These are phyloP conservation scores for Caenorhabditis panamensis DNA, from an alignment of 2,888 invertebrate species.

Conservation along the genomic window DNA sequence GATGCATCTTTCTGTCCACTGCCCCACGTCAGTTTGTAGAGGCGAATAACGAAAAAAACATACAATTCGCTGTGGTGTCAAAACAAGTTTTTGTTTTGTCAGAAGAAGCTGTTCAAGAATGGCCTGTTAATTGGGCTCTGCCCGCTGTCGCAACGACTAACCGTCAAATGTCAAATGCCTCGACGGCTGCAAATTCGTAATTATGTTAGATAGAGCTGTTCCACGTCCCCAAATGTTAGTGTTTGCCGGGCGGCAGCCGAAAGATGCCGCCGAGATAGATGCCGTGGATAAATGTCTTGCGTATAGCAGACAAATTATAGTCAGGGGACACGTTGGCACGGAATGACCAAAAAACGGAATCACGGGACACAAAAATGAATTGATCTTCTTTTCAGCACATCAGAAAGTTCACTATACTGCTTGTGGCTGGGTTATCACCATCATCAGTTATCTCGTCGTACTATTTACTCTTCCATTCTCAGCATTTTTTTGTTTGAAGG, in stretches of 20 bases:
- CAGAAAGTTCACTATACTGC: slow-evolving; percentile 58
- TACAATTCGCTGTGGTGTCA: slow-evolving; percentile 21
- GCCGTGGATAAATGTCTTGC: slow-evolving; percentile 14
- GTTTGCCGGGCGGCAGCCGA: slow-evolving; percentile 4
- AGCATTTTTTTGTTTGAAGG: slow-evolving; percentile 79
- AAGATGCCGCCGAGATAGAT: slow-evolving; percentile 10
- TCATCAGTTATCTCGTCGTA: slow-evolving; percentile 77
- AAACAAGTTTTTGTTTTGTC: slow-evolving; percentile 24
- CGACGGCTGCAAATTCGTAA: slow-evolving; percentile 8
- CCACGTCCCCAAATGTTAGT: slow-evolving; percentile 12
- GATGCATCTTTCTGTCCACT: background rate
- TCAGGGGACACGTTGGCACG: background rate
- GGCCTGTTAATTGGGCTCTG: slow-evolving; percentile 28
- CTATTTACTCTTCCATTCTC: slow-evolving; percentile 78
- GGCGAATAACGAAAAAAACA: slow-evolving; percentile 4
- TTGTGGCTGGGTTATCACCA: slow-evolving; percentile 80
- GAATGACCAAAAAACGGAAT: background rate
- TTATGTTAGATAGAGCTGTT: slow-evolving; percentile 28
- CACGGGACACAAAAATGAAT: background rate
- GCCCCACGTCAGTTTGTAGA: background rate
- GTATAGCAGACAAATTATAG: slow-evolving; percentile 16
- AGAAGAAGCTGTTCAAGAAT: slow-evolving; percentile 10
- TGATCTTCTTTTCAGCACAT: slow-evolving; percentile 36
- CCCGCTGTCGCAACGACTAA: background rate
- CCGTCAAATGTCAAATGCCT: slow-evolving; percentile 10